These are phyloP conservation scores for Lepidocolaptes lacrymiger DNA, from an alignment of 2,797 vertebrate genomes.

Conservation along the genomic window DNA sequence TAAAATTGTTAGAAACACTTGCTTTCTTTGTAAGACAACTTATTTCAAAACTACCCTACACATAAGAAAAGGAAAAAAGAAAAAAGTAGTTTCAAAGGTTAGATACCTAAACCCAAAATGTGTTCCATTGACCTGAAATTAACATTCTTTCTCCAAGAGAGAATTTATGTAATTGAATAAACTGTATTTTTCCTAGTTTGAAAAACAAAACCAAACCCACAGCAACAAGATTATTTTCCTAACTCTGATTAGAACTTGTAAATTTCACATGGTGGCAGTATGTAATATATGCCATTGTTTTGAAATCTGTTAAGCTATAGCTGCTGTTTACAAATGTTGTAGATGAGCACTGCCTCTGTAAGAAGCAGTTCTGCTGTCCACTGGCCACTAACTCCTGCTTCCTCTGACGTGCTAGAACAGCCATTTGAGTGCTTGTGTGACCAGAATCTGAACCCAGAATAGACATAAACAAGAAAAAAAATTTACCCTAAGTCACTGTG, in stretches of 20 bases:
- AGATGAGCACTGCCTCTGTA: not conserved
- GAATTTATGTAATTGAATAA: not conserved
- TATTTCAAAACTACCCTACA: not conserved
- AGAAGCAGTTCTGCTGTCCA: not conserved
- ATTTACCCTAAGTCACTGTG: fast-evolving
- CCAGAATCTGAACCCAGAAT: not conserved
- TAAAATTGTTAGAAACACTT: not conserved
- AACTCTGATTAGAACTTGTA: not conserved
- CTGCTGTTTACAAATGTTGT: not conserved
- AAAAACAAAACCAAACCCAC: not conserved
- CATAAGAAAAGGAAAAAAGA: not conserved
- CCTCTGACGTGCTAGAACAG: not conserved
- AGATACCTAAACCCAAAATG: not conserved
- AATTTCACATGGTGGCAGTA: not conserved
- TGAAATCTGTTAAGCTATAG: not conserved
- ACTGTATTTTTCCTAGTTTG: not conserved
- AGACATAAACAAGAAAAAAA: not conserved
- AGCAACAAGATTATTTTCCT: not conserved
- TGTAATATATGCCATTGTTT: not conserved
- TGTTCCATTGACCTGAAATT: not conserved
- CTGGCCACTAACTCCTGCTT: not conserved
- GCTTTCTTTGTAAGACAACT: not conserved
- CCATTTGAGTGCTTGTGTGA: not conserved
- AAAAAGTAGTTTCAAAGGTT: not conserved
- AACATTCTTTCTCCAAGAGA: not conserved